These are phyloP conservation scores for Minunthozetes semirufus DNA, from an alignment of 2,888 invertebrate genomes.

Conservation along the genomic window DNA sequence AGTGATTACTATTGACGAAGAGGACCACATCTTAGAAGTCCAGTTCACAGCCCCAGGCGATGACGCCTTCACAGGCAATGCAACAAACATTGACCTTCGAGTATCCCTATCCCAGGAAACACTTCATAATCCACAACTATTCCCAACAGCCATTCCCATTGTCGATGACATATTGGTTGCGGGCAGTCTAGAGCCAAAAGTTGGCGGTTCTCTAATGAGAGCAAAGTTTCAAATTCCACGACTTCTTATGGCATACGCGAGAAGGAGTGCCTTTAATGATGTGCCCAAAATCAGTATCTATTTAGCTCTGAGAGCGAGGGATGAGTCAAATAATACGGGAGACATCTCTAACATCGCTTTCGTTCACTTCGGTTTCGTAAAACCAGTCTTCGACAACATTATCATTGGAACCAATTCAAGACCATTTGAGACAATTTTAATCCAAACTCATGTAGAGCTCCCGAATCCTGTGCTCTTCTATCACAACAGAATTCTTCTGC, in stretches of 20 bases:
- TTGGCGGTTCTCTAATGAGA: background rate
- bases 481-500: conserved; percentile 42
- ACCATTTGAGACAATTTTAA: background rate
- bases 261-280: background rate
- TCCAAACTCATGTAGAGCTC: background rate
- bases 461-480: background rate
- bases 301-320: conserved; percentile 1
- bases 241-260: background rate
- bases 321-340: conserved; percentile 17
- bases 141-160: background rate
- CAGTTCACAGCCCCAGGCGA: conserved; percentile 44
- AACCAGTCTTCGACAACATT: background rate
- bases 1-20: conserved; percentile 37
- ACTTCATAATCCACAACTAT: background rate
- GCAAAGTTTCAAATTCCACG: background rate
- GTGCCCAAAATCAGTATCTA: background rate
- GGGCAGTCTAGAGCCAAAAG: background rate
- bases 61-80: conserved; percentile 37
- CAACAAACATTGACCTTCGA: background rate
- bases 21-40: conserved; percentile 39
- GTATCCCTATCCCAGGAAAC: background rate
- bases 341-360: background rate
- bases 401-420: conserved; percentile 9
- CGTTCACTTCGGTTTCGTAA: conserved; percentile 10
- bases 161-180: background rate